phyloP scores from a whole-genome alignment of 1,140 invertebrate genomes.

The Achroia grisella region DNA sequence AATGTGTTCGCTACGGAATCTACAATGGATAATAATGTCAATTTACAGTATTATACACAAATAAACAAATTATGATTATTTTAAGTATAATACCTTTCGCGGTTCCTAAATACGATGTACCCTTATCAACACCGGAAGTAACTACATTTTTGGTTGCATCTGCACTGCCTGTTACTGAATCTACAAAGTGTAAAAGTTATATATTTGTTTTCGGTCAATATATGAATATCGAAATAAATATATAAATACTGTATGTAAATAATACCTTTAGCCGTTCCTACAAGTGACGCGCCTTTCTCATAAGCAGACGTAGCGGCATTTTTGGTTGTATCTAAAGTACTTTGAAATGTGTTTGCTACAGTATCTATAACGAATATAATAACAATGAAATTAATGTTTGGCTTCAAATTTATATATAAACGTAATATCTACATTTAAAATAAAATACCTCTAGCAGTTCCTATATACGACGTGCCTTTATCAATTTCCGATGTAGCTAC shows the following conservation, averaged over 20 bases:
- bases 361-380: conserved; percentile 17
- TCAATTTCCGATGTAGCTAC: conserved; percentile 12
- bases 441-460: too few species aligned
- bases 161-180: conserved; percentile 5
- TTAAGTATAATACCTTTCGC: too few species aligned
- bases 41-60: conserved; percentile 3
- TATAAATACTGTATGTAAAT: background rate
- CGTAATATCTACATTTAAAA: conserved; percentile 1
- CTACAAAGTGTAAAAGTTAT: background rate
- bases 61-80: conserved; percentile 7
- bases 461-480: conserved; percentile 6
- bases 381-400: conserved; percentile 1
- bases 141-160: conserved; percentile 15
- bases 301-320: conserved; percentile 25
- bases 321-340: conserved; percentile 20
- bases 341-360: conserved; percentile 15
- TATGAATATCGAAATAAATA: too few species aligned
- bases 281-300: conserved; percentile 20
- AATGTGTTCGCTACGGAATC: conserved; percentile 29
- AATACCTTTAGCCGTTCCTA: conserved; percentile 15
- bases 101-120: background rate
- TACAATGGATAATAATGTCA: conserved; percentile 6
- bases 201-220: too few species aligned
- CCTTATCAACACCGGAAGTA: conserved; percentile 8
- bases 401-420: background rate